Evolutionary conservation across 92 coral and sea anemone genomes (phyloP).

Genomic region (Blastomussa wellsi): DNA sequence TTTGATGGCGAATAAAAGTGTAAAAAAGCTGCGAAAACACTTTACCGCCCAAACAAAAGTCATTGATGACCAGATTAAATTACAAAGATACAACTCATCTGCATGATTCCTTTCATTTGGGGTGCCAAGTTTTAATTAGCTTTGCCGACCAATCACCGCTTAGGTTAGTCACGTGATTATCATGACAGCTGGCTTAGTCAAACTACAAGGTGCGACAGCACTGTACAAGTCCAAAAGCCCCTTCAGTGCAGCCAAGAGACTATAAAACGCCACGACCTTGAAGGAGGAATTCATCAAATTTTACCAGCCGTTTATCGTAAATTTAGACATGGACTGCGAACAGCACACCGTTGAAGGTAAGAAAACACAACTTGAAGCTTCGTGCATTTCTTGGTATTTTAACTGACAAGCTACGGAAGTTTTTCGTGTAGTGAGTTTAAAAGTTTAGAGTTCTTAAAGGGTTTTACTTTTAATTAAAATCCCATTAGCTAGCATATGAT

Average conservation of each 20-base stretch:
- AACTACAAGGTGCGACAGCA: slow-evolving; percentile 67
- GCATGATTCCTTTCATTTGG: slow-evolving; percentile 69
- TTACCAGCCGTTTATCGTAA: slow-evolving; percentile 16
- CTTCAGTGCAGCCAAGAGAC: slow-evolving; percentile 54
- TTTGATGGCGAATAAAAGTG: slow-evolving; percentile 72
- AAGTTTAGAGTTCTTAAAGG: slow-evolving; percentile 62
- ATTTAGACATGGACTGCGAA: slow-evolving; percentile 22
- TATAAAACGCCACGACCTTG: slow-evolving; percentile 75
- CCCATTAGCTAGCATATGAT: slow-evolving; percentile 69
- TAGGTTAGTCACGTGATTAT: slow-evolving; percentile 67
- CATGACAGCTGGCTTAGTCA: slow-evolving; percentile 84
- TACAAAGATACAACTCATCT: slow-evolving; percentile 64
- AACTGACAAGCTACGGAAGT: slow-evolving; percentile 52
- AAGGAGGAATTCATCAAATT: slow-evolving; percentile 44
- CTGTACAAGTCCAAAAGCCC: slow-evolving; percentile 77
- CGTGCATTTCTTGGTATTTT: slow-evolving; percentile 12
- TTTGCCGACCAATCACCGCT: slow-evolving; percentile 62
- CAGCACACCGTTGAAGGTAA: slow-evolving; percentile 28
- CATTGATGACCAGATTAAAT: slow-evolving; percentile 89
- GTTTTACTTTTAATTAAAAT: slow-evolving; percentile 75
- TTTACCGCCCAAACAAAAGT: slow-evolving; percentile 92
- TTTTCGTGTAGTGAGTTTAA: slow-evolving; percentile 52
- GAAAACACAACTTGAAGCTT: slow-evolving; percentile 4
- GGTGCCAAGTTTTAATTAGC: slow-evolving; percentile 73
- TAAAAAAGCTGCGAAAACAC: slow-evolving; percentile 95